A percentile compares a stretch with the other conserved stretches of the same genome.
phyloP scores from a whole-genome alignment of 2,797 vertebrate species.

The Lycodopsis pacificus region DNA sequence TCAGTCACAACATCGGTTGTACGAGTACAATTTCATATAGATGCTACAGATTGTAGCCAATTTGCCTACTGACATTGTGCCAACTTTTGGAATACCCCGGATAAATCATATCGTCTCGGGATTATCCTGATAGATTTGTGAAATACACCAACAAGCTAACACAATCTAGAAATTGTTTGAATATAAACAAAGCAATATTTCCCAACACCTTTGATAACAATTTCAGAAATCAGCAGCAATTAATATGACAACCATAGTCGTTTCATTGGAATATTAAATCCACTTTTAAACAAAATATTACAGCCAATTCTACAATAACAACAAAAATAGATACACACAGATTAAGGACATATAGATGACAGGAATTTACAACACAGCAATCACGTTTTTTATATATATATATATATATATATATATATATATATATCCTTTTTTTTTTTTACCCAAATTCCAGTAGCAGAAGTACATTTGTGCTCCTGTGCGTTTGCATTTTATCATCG shows the following conservation, averaged over 20 bases:
- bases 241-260: conserved; percentile 82
- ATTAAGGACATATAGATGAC: conserved; percentile 86
- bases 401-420: not conserved
- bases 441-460: conserved; percentile 74
- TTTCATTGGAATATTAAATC: conserved; percentile 82
- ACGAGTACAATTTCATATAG: conserved; percentile 74
- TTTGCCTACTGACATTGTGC: conserved; percentile 75
- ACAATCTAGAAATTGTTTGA: conserved; percentile 82
- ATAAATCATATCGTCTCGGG: conserved; percentile 70
- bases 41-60: conserved; percentile 78
- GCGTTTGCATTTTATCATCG: conserved; percentile 74
- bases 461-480: conserved; percentile 79
- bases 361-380: conserved; percentile 87
- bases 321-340: conserved; percentile 85
- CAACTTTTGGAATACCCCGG: conserved; percentile 74
- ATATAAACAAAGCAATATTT: conserved; percentile 82
- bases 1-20: conserved; percentile 77
- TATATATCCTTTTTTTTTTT: conserved; percentile 64
- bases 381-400: conserved; percentile 79
- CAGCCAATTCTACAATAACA: conserved; percentile 85
- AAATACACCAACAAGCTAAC: conserved; percentile 85
- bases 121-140: conserved; percentile 76
- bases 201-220: conserved; percentile 80
- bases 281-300: conserved; percentile 83
- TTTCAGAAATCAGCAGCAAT: conserved; percentile 85